These are phyloP conservation scores for Hippocampus kuda DNA, from an alignment of 2,797 vertebrate genomes.

Conservation along the genomic window DNA sequence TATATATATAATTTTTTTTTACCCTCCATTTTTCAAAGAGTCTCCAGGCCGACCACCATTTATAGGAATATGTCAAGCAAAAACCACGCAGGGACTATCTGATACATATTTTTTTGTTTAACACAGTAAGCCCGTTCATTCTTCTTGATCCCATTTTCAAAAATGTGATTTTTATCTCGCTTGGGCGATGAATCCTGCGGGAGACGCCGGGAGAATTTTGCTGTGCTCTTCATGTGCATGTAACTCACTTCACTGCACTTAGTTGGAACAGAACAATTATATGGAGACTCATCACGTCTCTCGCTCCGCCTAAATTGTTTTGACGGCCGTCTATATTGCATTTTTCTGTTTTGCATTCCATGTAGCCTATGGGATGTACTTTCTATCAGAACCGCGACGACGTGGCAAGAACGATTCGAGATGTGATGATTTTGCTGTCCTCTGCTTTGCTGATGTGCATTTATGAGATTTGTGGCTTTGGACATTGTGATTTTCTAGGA, in stretches of 20 bases:
- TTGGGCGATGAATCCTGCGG: conserved; percentile 27
- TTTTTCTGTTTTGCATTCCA: too few species aligned
- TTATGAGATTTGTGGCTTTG: too few species aligned
- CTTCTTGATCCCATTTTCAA: conserved; percentile 53
- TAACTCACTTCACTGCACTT: neutral
- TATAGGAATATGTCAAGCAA: conserved; percentile 50
- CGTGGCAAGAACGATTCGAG: too few species aligned
- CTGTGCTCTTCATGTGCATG: neutral
- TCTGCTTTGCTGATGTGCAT: too few species aligned
- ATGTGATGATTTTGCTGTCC: too few species aligned
- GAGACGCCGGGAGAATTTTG: conserved; percentile 24
- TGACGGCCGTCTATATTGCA: too few species aligned
- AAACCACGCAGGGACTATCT: conserved; percentile 52
- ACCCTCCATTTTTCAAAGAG: conserved; percentile 16
- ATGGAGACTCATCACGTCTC: neutral
- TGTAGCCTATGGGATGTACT: too few species aligned
- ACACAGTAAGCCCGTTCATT: conserved; percentile 50
- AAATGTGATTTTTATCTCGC: conserved; percentile 52
- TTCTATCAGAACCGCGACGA: too few species aligned
- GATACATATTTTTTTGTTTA: conserved; percentile 47
- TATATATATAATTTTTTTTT: conserved; percentile 10
- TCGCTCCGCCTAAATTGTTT: too few species aligned
- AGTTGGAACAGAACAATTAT: neutral
- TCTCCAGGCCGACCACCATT: conserved; percentile 46
- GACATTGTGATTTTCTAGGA: too few species aligned